phyloP scores from a whole-genome alignment of 1,140 invertebrate species.

The Drosophila nannoptera region DNA sequence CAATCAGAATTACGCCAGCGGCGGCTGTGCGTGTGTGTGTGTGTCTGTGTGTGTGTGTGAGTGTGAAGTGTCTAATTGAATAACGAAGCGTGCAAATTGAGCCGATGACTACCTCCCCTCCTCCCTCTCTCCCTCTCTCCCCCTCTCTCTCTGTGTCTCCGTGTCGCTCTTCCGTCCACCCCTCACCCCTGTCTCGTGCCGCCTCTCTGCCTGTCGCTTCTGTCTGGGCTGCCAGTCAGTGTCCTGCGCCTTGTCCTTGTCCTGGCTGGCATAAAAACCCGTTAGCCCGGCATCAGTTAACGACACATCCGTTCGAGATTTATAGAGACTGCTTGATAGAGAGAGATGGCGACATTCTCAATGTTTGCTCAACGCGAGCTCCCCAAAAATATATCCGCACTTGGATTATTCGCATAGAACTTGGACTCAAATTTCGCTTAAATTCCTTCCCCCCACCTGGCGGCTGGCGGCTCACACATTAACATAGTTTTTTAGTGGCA shows the following conservation, averaged over 20 bases:
- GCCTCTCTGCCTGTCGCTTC: not conserved
- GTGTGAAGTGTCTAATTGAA: constrained; percentile 76
- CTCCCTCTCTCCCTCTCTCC: not conserved
- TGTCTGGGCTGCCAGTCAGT: not conserved
- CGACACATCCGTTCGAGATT: constrained; percentile 70
- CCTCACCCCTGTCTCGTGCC: constrained; percentile 4
- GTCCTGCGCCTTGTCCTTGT: constrained; percentile 39
- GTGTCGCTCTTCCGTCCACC: not conserved
- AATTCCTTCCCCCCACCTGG: constrained; percentile 27
- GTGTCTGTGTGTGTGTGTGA: constrained; percentile 27
- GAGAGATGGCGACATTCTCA: constrained; percentile 47
- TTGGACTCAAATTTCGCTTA: constrained; percentile 61
- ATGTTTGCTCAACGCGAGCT: constrained; percentile 47
- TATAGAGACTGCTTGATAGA: constrained; percentile 43
- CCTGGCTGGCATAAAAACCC: constrained; percentile 27
- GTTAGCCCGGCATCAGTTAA: constrained; percentile 61
- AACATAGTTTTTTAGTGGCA: constrained; percentile 65
- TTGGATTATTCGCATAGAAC: constrained; percentile 9
- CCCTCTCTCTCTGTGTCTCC: not conserved
- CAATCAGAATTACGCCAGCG: constrained; percentile 76
- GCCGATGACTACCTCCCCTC: constrained; percentile 30
- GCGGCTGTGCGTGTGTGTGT: constrained; percentile 8
- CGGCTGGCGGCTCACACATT: constrained; percentile 48
- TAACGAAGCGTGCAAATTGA: constrained; percentile 78
- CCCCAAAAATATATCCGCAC: too few relatives aligned